Evolutionary conservation across 2,113 vertebrate genomes (phyloP), one percentile per base, ranked within the genome.

Genomic region (Triplophysa tibetana): DNA sequence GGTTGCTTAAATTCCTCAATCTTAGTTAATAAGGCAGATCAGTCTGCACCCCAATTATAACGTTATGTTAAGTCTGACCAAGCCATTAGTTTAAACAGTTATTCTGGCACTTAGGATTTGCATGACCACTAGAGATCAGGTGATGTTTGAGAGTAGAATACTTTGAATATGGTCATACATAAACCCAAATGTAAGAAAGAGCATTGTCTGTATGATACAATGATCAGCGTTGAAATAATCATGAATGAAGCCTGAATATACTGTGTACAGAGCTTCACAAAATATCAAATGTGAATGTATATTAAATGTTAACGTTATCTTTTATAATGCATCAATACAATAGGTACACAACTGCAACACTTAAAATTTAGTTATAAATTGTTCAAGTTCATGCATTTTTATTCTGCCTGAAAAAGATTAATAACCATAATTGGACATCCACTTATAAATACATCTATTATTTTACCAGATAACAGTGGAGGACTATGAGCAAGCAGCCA

Each of bases 401-500:
- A 21, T 58, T 19, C 14, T 17, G 50, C 50, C 50, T 54, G 16
- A 54, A 54, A 54, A 14, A 54, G 50, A 16, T 54, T 17, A 52
- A 54, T 54, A 2, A 19, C 14, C 14, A 12, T 21, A 29, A 38
- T 16, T 64, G 41, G 1, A 76, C 29, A 33, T 52, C 23, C 3
- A 54, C n/a, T 7, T 19, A 75, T 70, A 0, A 3, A 24, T 65
- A 29, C 0, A 29, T 72, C 10, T 75, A 7, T 33, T 70, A 23
- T 86, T 73, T 78, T 82, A 89, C 8, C 90, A 99, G 98, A 92
- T 98, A 85, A 98, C 96, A 0, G 93, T 99, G 23, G 98, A 99
- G 82, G 96, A 99, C 88, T 98, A 99, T 24, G 96, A 98, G 83
- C 95, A 96, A 86, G 96, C 97, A 8, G 93, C 96, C 45, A 93